Base-by-base conservation (phyloP, 2,888 invertebrate species). In the Nudaria mundana region DNA sequence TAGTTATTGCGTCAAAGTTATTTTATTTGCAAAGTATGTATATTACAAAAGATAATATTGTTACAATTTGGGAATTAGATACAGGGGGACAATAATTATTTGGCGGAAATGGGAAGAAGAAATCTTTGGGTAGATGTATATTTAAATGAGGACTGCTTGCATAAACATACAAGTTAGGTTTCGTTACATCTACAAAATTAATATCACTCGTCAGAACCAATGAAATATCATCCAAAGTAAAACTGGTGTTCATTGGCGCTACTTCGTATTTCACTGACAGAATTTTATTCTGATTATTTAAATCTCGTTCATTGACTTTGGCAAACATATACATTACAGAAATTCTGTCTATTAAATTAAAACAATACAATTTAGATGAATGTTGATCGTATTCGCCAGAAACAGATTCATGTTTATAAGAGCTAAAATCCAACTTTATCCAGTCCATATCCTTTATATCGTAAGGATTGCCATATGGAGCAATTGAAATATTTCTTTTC, bases 31-130 rank as follows among this genome's bases (percentile, higher is more conserved):
- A 58, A 53, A 54, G 45, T 48, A 45, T 20, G 8, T 20, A 44
- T 29, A 59, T 42, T 37, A 48, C 24, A 44, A 43, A 30, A 37
- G 47, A 52, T 16, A 52, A 60, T 46, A 48, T 57, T 40, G 46
- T 52, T 55, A 51, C 52, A 40, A 50, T 51, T 36, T 40, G 55
- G 20, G 30, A 39, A 36, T 44, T 52, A 39, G 37, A 40, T 35
- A 41, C 33, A 20, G 30, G 37, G 18, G 30, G 24, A 48, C 56
- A 23, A n/a, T n/a, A n/a, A 38, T 61, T 59, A 50, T 71, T 84
- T 20, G 75, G 73, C 37, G 89, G 74, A 56, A 92, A 92, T 1
- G 94, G 94, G 65, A 94, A 93, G 72, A 94, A 94, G 70, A 94
- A 94, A 71, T 94, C 93, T 52, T 90, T 88, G 1, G 94, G 94